These are phyloP conservation scores for Beroe forskalii DNA, from an alignment of 37 sponge, comb jelly and placozoan genomes.

Conservation along the genomic window DNA sequence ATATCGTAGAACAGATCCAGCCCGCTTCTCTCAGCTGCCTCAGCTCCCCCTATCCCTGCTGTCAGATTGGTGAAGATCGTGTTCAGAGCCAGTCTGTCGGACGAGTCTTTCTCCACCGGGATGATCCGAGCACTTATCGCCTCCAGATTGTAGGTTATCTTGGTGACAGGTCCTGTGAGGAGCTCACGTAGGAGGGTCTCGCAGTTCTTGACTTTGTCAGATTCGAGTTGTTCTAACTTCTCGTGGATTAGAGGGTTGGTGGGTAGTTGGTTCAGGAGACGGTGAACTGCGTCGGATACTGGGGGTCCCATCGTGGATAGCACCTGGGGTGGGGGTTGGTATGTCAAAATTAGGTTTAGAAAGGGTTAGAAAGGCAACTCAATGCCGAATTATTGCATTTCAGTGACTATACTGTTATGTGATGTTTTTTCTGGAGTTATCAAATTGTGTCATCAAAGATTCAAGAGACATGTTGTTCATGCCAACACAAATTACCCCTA, in stretches of 20 bases:
- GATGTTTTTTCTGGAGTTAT: too few species aligned
- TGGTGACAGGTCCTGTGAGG: slow-evolving; percentile 56
- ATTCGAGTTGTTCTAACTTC: slow-evolving; percentile 5
- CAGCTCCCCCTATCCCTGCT: not conserved
- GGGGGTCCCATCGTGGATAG: slow-evolving; percentile 41
- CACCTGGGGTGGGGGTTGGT: slow-evolving; percentile 1
- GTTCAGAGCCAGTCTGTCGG: slow-evolving; percentile 41
- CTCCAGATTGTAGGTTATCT: slow-evolving; percentile 44
- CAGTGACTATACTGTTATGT: too few species aligned
- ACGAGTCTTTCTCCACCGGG: slow-evolving; percentile 54
- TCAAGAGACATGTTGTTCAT: too few species aligned
- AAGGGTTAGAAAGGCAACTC: too few species aligned
- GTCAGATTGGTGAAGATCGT: slow-evolving; percentile 44
- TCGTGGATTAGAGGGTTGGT: slow-evolving; percentile 52
- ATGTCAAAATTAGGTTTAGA: too few species aligned
- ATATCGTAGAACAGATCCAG: slow-evolving; percentile 59
- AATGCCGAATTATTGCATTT: too few species aligned
- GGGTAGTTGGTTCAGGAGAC: slow-evolving; percentile 58
- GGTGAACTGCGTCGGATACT: slow-evolving; percentile 19
- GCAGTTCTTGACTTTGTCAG: slow-evolving; percentile 25
- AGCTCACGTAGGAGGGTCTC: not conserved
- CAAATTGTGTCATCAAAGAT: too few species aligned
- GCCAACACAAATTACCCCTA: too few species aligned
- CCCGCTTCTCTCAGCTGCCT: not conserved
- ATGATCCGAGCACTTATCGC: slow-evolving; percentile 56